Percentiles rank a stretch among this genome's conserved stretches.
These are phyloP conservation scores for Clostera curtula DNA, from an alignment of 2,888 invertebrate genomes.

Conservation along the genomic window DNA sequence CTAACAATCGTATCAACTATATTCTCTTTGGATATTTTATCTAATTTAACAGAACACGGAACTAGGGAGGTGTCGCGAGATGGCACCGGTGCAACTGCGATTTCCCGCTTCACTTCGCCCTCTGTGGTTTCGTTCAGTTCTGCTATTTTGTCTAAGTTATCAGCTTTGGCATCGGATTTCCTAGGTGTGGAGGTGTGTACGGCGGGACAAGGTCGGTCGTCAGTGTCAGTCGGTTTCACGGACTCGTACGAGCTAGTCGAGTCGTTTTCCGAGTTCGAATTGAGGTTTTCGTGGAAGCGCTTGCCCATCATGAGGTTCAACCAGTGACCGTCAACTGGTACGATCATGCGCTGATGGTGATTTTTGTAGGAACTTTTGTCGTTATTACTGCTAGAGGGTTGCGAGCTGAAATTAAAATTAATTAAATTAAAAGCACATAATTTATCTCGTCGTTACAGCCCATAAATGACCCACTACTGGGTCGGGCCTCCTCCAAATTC, in stretches of 20 bases:
- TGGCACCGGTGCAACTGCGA: slow-evolving; percentile 50
- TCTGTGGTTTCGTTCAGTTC: slow-evolving; percentile 37
- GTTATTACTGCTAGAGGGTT: slow-evolving; percentile 66
- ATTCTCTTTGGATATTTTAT: slow-evolving; percentile 61
- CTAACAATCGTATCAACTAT: slow-evolving; percentile 32
- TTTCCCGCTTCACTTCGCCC: slow-evolving; percentile 41
- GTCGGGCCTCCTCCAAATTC: too few relatives aligned
- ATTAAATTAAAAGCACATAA: not conserved
- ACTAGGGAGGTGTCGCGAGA: slow-evolving; percentile 34
- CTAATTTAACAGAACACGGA: slow-evolving; percentile 55
- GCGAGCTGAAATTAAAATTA: slow-evolving; percentile 42
- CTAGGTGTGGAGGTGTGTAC: slow-evolving; percentile 50
- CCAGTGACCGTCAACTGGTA: slow-evolving; percentile 75
- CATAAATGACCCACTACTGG: too few relatives aligned
- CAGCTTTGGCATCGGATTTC: slow-evolving; percentile 62
- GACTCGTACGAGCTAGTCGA: slow-evolving; percentile 73
- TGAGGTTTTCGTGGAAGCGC: slow-evolving; percentile 70
- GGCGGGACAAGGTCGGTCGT: slow-evolving; percentile 78
- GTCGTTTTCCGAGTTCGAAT: slow-evolving; percentile 67
- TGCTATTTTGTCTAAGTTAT: slow-evolving; percentile 45
- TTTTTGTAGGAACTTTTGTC: slow-evolving; percentile 68
- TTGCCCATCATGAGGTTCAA: slow-evolving; percentile 78
- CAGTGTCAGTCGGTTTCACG: slow-evolving; percentile 52
- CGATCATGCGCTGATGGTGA: slow-evolving; percentile 62
- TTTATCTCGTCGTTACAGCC: not conserved